Conservation (phyloP, 2,888 invertebrate genomes). For the Caenorhabditis plicata region DNA sequence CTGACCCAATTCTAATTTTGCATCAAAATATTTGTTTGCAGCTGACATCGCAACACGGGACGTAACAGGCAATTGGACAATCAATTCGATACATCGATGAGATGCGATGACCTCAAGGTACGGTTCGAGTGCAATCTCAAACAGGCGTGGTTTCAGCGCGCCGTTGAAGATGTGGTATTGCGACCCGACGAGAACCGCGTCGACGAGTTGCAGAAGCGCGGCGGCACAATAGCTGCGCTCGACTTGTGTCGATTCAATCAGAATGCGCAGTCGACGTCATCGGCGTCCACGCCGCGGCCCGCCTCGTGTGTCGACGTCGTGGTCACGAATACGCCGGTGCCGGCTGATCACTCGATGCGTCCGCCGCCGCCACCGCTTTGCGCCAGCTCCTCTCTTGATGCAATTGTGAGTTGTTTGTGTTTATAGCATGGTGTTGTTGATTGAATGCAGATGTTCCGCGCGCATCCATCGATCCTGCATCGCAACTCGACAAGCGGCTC, state of each 20-base stretch:
- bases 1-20: too few species aligned
- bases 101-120: slow-evolving; percentile 29
- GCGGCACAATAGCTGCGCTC: slow-evolving; percentile 50
- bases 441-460: slow-evolving; percentile 29
- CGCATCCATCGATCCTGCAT: slow-evolving; percentile 31
- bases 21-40: too few species aligned
- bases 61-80: too few species aligned
- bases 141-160: slow-evolving; percentile 41
- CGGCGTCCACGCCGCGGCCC: background rate
- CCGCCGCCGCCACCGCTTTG: slow-evolving; percentile 33
- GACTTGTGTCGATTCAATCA: slow-evolving; percentile 47
- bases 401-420: slow-evolving; percentile 24
- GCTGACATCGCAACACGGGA: too few species aligned
- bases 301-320: slow-evolving; percentile 2
- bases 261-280: background rate
- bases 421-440: background rate
- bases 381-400: slow-evolving; percentile 40
- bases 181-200: slow-evolving; percentile 50
- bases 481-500: slow-evolving; percentile 43
- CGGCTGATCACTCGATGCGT: too few species aligned
- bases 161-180: slow-evolving; percentile 52
- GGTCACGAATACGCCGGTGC: too few species aligned
- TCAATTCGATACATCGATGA: too few species aligned
- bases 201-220: slow-evolving; percentile 33
- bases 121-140: background rate